Conservation (phyloP, 2,113 vertebrate species). For the Notiomystis cincta region DNA sequence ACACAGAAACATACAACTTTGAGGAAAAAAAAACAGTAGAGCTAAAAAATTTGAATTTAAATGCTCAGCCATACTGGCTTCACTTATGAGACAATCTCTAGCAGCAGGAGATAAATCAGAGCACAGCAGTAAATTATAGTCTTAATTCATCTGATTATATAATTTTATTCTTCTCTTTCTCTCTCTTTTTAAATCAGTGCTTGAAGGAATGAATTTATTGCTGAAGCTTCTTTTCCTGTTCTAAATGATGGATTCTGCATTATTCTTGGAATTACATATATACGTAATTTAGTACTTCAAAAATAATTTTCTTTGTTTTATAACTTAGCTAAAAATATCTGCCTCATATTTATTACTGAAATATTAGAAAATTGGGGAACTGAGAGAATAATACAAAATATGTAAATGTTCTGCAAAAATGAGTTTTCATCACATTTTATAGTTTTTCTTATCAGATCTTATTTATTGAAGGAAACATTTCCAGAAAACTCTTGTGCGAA, state of each 20-base stretch:
- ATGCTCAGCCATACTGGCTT: not conserved
- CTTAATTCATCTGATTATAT: slow-evolving; percentile 67
- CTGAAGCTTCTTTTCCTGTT: slow-evolving; percentile 22
- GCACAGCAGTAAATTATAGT: slow-evolving; percentile 70
- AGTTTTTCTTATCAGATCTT: not conserved
- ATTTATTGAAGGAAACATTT: not conserved
- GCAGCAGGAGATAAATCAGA: slow-evolving; percentile 58
- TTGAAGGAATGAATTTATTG: slow-evolving; percentile 57
- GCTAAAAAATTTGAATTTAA: slow-evolving; percentile 43
- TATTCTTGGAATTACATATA: slow-evolving; percentile 47
- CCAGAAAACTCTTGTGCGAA: not conserved
- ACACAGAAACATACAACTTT: not conserved
- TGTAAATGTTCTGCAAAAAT: not conserved
- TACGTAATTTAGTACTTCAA: not conserved
- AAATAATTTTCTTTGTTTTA: slow-evolving; percentile 40
- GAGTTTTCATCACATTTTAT: not conserved
- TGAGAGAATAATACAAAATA: slow-evolving; percentile 54
- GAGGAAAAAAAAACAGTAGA: not conserved
- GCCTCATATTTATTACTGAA: slow-evolving; percentile 33
- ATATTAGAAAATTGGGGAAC: slow-evolving; percentile 38
- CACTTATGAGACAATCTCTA: slow-evolving; percentile 42
- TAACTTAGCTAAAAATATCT: not conserved
- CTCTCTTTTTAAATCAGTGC: slow-evolving; percentile 60
- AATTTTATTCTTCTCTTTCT: slow-evolving; percentile 54
- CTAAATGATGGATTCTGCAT: slow-evolving; percentile 22